A percentile compares a stretch with the other conserved stretches of the same genome.
Conservation (phyloP, 1,140 invertebrate genomes). For the Agrilus planipennis region DNA sequence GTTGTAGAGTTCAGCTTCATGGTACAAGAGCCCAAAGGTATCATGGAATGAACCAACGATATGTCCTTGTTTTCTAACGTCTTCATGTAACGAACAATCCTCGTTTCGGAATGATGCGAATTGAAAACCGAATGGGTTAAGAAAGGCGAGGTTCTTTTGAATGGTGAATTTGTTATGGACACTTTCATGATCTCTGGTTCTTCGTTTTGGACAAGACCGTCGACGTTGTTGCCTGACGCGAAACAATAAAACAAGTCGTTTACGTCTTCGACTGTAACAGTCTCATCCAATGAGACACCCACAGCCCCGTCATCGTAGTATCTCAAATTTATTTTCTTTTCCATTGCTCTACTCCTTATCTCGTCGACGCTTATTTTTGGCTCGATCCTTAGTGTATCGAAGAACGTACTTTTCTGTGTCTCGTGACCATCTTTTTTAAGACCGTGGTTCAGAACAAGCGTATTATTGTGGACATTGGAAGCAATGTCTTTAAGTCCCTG, state of each 20-base stretch:
- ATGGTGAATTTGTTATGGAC: conserved; percentile 57
- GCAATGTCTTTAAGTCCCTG: conserved; percentile 84
- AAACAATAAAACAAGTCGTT: conserved; percentile 84
- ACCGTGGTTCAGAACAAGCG: conserved; percentile 44
- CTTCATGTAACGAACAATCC: conserved; percentile 97
- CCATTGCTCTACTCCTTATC: conserved; percentile 55
- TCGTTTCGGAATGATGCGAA: conserved; percentile 87
- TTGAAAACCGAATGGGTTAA: conserved; percentile 94
- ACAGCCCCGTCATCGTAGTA: conserved; percentile 58
- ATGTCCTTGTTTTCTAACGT: conserved; percentile 96
- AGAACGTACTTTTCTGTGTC: conserved; percentile 72
- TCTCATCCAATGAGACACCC: conserved; percentile 92
- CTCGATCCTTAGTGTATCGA: conserved; percentile 83
- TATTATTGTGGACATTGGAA: conserved; percentile 71
- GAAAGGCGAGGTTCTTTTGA: conserved; percentile 67
- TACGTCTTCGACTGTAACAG: conserved; percentile 71
- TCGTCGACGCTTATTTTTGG: conserved; percentile 43
- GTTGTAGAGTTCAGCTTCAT: conserved; percentile 99
- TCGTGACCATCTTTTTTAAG: conserved; percentile 59
- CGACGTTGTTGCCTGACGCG: conserved; percentile 40
- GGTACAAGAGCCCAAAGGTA: conserved; percentile 96
- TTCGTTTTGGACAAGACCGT: conserved; percentile 38
- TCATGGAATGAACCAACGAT: conserved; percentile 98
- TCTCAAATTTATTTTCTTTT: conserved; percentile 79
- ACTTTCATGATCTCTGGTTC: conserved; percentile 39